A percentile compares a stretch with the other conserved stretches of the same genome.
phyloP scores from a whole-genome alignment of 2,797 vertebrate species.

The Tolypeutes matacus region DNA sequence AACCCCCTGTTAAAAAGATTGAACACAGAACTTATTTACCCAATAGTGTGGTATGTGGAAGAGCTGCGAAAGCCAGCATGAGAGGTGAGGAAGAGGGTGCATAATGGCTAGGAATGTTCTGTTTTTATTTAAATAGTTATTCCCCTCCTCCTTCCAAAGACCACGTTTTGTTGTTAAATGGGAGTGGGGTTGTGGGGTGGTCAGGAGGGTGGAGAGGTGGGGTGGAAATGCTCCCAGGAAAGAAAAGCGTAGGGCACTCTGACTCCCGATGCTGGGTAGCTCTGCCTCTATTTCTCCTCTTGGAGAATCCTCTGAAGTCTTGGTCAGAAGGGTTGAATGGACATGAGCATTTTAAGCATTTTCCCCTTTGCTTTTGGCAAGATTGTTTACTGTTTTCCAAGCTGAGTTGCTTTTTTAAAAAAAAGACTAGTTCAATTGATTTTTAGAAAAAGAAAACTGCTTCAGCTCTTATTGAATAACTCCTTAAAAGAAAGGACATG shows the following conservation, averaged over 20 bases:
- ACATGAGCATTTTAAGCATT: neutral
- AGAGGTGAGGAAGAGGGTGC: conserved; percentile 53
- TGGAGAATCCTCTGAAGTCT: neutral
- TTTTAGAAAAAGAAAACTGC: neutral
- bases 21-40: conserved; percentile 64
- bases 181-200: neutral
- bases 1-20: conserved; percentile 76
- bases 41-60: neutral
- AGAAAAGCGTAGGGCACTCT: neutral
- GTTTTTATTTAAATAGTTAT: conserved; percentile 47
- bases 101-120: neutral
- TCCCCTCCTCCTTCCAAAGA: neutral
- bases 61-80: conserved; percentile 66
- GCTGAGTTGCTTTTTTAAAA: neutral
- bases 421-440: neutral
- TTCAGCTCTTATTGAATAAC: conserved; percentile 5
- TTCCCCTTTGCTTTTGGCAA: neutral
- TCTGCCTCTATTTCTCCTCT: rapidly evolving
- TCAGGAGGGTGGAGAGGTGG: neutral
- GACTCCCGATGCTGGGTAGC: neutral
- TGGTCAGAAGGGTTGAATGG: neutral
- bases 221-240: neutral
- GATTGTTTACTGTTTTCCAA: neutral
- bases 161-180: conserved; percentile 33
- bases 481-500: neutral